A percentile compares a stretch with the other conserved stretches of the same genome.
phyloP scores from a whole-genome alignment of 2,888 invertebrate species.

The Leptinotarsa peninsularis region DNA sequence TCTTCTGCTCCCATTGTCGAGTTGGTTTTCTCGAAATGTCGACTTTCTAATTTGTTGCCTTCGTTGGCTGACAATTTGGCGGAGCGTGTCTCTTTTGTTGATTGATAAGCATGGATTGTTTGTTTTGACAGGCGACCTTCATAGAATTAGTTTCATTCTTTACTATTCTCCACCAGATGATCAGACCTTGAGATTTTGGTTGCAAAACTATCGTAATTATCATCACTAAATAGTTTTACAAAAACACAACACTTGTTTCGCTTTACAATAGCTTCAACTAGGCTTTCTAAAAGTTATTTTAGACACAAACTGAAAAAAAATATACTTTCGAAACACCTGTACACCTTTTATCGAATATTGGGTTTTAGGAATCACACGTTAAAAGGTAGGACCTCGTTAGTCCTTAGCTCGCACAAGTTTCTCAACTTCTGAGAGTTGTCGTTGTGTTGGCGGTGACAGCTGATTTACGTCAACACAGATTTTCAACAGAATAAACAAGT shows the following conservation, averaged over 20 bases:
- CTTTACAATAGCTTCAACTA: not conserved
- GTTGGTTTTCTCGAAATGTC: constrained; percentile 53
- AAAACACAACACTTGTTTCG: not conserved
- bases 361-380: too few relatives aligned
- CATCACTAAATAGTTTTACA: not conserved
- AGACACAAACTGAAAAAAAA: too few relatives aligned
- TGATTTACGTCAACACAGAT: too few relatives aligned
- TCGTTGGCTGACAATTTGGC: constrained; percentile 33
- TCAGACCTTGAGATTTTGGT: not conserved
- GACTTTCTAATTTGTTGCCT: constrained; percentile 41
- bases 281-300: too few relatives aligned
- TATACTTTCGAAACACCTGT: too few relatives aligned
- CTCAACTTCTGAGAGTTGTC: too few relatives aligned
- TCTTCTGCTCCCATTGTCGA: constrained; percentile 41
- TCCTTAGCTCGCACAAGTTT: too few relatives aligned
- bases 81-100: constrained; percentile 44
- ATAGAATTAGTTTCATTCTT: constrained; percentile 15
- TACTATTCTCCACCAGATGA: not conserved
- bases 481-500: too few relatives aligned
- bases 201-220: not conserved
- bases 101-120: constrained; percentile 38
- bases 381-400: too few relatives aligned
- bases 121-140: constrained; percentile 46
- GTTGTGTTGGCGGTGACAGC: too few relatives aligned
- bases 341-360: too few relatives aligned